phyloP scores from a whole-genome alignment of 2,888 invertebrate genomes.

The Hypomecis atomaria region DNA sequence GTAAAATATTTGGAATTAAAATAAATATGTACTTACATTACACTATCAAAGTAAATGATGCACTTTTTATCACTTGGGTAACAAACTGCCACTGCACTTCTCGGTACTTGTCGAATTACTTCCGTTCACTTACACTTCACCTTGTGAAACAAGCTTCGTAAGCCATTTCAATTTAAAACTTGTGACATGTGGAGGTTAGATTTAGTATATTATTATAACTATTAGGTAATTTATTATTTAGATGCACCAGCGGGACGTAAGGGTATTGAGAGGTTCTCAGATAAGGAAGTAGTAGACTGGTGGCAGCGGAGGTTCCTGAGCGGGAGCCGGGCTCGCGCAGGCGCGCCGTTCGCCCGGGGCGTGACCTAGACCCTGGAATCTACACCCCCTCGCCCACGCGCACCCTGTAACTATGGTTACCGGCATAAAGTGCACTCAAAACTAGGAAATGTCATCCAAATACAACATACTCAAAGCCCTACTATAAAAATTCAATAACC shows the following conservation, averaged over 20 bases:
- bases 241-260: background rate
- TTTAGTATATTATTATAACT: background rate
- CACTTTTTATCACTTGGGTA: conserved; percentile 8
- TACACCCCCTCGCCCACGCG: conserved; percentile 77
- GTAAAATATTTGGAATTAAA: too few relatives aligned
- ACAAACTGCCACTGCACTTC: conserved; percentile 8
- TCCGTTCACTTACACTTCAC: conserved; percentile 12
- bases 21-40: background rate
- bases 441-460: conserved; percentile 35
- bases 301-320: conserved; percentile 61
- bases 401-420: conserved; percentile 70
- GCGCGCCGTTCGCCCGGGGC: conserved; percentile 71
- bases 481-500: conserved; percentile 1
- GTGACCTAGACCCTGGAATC: conserved; percentile 85
- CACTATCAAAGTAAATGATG: background rate
- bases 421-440: conserved; percentile 51
- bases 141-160: background rate
- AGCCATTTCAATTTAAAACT: background rate
- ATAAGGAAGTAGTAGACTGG: conserved; percentile 64
- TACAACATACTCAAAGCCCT: conserved; percentile 18
- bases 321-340: conserved; percentile 65
- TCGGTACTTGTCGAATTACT: background rate
- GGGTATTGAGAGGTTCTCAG: conserved; percentile 42
- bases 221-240: background rate
- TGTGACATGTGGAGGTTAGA: background rate